Conservation (phyloP, 2,113 vertebrate genomes). For the Crotophaga sulcirostris region DNA sequence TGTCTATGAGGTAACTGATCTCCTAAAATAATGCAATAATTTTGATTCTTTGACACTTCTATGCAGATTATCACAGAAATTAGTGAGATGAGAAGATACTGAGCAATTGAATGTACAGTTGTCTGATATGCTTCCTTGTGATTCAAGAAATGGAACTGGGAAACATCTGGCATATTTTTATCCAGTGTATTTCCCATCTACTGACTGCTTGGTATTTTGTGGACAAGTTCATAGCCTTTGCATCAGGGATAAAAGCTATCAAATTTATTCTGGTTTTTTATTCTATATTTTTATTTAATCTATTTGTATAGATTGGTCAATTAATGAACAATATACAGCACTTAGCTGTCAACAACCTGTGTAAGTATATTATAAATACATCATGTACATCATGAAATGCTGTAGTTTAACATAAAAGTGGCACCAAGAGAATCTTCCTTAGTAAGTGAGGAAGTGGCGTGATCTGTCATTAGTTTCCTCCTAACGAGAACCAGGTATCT, state of each 20-base stretch:
- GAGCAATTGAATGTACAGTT: neutral
- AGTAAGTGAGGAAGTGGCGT: conserved; percentile 75
- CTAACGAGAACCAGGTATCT: conserved; percentile 74
- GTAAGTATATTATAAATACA: neutral
- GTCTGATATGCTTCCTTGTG: neutral
- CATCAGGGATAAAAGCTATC: neutral
- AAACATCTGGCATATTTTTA: neutral
- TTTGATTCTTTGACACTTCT: neutral
- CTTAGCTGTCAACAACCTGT: neutral
- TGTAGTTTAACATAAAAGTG: neutral
- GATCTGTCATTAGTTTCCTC: conserved; percentile 79
- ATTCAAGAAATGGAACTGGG: neutral
- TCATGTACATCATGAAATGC: neutral
- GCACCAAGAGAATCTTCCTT: conserved; percentile 38
- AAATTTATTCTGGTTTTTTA: neutral
- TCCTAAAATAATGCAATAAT: neutral
- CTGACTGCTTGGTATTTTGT: neutral
- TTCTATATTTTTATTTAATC: too few species aligned
- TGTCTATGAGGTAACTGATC: neutral
- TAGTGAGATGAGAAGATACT: neutral
- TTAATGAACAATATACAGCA: neutral
- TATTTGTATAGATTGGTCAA: neutral
- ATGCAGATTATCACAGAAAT: neutral
- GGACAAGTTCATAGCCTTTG: neutral
- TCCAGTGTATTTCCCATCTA: neutral